Evolutionary conservation across 2,888 invertebrate genomes (phyloP), one percentile per base, ranked within the genome.

Genomic region (Pyrrhia umbra): DNA sequence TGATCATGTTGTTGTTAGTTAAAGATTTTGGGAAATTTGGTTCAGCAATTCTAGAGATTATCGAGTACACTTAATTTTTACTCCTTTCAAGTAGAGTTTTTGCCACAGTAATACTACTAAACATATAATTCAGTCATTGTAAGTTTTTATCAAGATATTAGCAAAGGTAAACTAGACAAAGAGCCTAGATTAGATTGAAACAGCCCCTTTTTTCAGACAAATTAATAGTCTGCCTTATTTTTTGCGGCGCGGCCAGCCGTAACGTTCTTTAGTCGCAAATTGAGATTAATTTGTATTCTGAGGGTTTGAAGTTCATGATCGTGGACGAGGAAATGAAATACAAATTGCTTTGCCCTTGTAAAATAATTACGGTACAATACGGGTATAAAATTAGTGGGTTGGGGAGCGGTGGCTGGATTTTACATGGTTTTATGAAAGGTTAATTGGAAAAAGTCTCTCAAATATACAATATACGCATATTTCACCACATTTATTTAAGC

Each of bases 241-340:
- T 56, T 58, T 49, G 60, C 10, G 57, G 39, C 45, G 46, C 50
- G 46, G 23, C 37, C 54, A 57, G 34, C 43, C 58, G 45, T 40
- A 30, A 39, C 40, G 51, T 67, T 67, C 56, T 61, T 55, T 34
- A 58, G 43, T 27, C 43, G 20, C 27, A 71, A 77, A 55, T 75
- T 77, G 62, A 62, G 78, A 77, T 75, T 57, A 71, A 77, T 77
- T 77, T 58, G 46, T 68, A 58, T 40, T 58, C 64, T 58, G 42
- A 60, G 52, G 47, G 27, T 51, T 57, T 46, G 9, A 51, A 62
- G 57, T 77, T 68, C 61, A 76, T 77, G 74, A 16, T 39, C 55
- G 55, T 55, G 63, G 74, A 69, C 62, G 63, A 30, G 54, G 64
- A 75, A 76, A 75, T 67, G 51, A 77, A 77, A 60, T 60, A 71